phyloP scores from a whole-genome alignment of 2,113 vertebrate species.

The Gallinago media region DNA sequence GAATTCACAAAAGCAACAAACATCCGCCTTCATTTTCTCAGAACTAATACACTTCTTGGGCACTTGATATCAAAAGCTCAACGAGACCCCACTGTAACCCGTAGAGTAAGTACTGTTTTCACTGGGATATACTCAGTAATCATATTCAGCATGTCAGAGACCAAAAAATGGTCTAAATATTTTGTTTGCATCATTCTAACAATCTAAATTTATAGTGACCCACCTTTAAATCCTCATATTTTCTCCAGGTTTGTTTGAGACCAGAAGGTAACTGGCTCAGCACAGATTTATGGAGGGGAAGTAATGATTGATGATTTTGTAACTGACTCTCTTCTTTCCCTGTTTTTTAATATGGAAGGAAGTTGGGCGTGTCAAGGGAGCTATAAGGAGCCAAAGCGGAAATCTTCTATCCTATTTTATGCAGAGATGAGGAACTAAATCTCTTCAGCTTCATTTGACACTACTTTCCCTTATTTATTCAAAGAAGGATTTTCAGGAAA shows the following conservation, averaged over 20 bases:
- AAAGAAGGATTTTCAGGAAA: background rate
- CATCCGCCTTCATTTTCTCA: constrained; percentile 89
- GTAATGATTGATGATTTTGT: background rate
- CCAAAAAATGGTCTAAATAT: background rate
- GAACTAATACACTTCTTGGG: constrained; percentile 90
- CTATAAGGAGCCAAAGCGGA: background rate
- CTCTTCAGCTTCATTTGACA: background rate
- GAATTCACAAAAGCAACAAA: constrained; percentile 93
- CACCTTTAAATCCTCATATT: background rate
- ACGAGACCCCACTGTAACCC: constrained; percentile 88
- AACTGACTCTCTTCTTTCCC: background rate
- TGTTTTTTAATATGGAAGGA: background rate
- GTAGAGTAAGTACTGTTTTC: constrained; percentile 80
- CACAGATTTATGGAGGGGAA: background rate
- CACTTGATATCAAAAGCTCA: constrained; percentile 92
- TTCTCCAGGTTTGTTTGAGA: background rate
- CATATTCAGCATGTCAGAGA: background rate
- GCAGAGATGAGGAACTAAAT: background rate
- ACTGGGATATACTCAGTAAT: rapidly evolving
- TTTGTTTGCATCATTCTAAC: background rate
- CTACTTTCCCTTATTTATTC: background rate
- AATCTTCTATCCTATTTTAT: background rate
- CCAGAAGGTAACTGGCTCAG: background rate
- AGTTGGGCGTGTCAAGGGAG: background rate
- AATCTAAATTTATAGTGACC: background rate